These are phyloP conservation scores for Ariolimax columbianus DNA, from an alignment of 2,888 invertebrate species.

Conservation along the genomic window DNA sequence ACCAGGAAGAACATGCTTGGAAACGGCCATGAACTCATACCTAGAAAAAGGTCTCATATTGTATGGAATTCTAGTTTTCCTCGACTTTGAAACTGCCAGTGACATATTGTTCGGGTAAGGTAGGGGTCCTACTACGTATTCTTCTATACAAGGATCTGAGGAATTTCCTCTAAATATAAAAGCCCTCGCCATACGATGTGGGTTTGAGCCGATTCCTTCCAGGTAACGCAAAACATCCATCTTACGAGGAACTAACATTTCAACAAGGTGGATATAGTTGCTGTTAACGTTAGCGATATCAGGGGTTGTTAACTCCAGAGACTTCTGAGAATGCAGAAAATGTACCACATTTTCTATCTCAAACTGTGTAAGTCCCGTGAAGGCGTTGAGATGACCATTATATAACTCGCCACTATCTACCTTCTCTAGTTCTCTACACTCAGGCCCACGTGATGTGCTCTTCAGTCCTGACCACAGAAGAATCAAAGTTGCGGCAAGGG, in stretches of 20 bases:
- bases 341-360: conserved; percentile 63
- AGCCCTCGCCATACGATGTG: conserved; percentile 65
- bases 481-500: neutral
- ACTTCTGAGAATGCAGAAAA: conserved; percentile 58
- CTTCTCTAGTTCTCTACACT: conserved; percentile 16
- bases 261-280: conserved; percentile 70
- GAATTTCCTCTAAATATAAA: conserved; percentile 67
- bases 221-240: conserved; percentile 62
- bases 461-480: neutral
- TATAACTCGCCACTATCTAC: conserved; percentile 41
- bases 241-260: conserved; percentile 66
- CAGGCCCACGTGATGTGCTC: too few species aligned
- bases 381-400: conserved; percentile 57
- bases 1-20: conserved; percentile 59
- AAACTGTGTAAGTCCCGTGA: conserved; percentile 61
- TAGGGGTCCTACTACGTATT: conserved; percentile 69
- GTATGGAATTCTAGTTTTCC: conserved; percentile 68
- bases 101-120: conserved; percentile 60
- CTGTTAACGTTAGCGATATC: conserved; percentile 59
- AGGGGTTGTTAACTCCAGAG: conserved; percentile 59
- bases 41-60: conserved; percentile 68
- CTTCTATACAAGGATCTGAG: conserved; percentile 66
- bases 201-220: conserved; percentile 58
- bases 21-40: conserved; percentile 66
- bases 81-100: conserved; percentile 56